Base-by-base conservation (phyloP, 2,888 invertebrate species). In the Parapristionchus giblindavisi region DNA sequence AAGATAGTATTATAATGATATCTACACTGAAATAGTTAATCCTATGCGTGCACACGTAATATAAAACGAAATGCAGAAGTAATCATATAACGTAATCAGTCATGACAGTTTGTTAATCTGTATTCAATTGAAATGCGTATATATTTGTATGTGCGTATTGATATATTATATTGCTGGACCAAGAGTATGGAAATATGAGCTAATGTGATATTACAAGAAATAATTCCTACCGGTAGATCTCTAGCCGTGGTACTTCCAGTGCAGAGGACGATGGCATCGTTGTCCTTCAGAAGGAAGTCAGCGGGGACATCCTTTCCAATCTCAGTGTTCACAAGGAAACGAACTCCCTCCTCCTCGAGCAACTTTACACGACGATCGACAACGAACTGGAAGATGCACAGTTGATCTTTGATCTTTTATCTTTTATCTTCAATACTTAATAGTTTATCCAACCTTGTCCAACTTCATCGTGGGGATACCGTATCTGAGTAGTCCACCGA, bases 391-490 rank as follows among this genome's bases (percentile, higher is more conserved):
- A 71, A 54, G 21, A 56, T 56, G 29, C 32, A 14, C 29, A 29
- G 24, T 54, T 24, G 40, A n/a, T n/a, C n/a, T n/a, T n/a, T n/a
- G 34, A 24, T 21, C 17, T 1, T 1, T 2, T 2, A 61, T 11
- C 34, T 2, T 8, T 58, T 29, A 29, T 58, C 32, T 56, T n/a
- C 29, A 56, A 56, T 4, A 56, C 56, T 24, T n/a, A 27, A 54
- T n/a, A 14, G 6, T 21, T 29, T 43, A 29, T 6, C 4, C 2
- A 34, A 71, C 70, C 89, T 98, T 99, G 87, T 94, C 93, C 14
- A 99, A 91, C 90, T 99, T 99, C 98, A 99, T 99, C 8, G 95
- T 95, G 24, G 99, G 99, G 88, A 99, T 99, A 76, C 99, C 99
- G 89, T 99, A 99, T 88, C 83, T 79, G 65, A 99, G 91, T 32